Evolutionary conservation across 2,113 vertebrate species (phyloP).

Genomic region (Cyphomyrus discorhynchus): DNA sequence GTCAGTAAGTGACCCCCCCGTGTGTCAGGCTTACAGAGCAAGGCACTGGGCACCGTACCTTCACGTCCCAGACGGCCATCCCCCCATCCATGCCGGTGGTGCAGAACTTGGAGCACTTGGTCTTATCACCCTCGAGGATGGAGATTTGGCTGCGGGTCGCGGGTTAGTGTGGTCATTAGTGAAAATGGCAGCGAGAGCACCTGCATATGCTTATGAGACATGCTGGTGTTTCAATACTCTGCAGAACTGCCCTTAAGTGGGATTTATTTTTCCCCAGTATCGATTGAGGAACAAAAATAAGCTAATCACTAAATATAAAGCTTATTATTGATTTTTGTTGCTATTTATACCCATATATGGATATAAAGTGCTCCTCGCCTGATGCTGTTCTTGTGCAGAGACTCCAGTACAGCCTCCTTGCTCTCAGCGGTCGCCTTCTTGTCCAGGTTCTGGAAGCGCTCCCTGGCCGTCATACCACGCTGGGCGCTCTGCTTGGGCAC

Average conservation of each 20-base stretch:
- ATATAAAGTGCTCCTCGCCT: constrained; percentile 54
- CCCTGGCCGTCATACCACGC: constrained; percentile 82
- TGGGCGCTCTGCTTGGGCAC: constrained; percentile 88
- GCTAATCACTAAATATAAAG: background rate
- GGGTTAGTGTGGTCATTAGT: background rate
- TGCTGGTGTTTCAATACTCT: background rate
- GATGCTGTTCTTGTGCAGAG: constrained; percentile 96
- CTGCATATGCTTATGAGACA: background rate
- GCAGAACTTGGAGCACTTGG: constrained; percentile 84
- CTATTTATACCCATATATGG: background rate
- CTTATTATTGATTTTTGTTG: background rate
- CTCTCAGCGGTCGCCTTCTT: constrained; percentile 77
- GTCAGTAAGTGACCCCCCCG: background rate
- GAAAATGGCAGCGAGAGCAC: background rate
- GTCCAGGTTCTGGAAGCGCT: constrained; percentile 96
- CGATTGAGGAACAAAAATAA: background rate
- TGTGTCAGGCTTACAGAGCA: background rate
- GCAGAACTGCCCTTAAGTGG: background rate
- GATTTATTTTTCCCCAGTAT: background rate
- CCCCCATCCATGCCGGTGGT: constrained; percentile 96
- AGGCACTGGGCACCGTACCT: constrained; percentile 60
- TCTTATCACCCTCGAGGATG: constrained; percentile 73
- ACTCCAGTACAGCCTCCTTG: constrained; percentile 64
- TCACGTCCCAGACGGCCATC: constrained; percentile 93
- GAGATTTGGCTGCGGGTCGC: constrained; percentile 79